phyloP scores from a whole-genome alignment of 2,888 invertebrate species.

The Amphipoea oculea region DNA sequence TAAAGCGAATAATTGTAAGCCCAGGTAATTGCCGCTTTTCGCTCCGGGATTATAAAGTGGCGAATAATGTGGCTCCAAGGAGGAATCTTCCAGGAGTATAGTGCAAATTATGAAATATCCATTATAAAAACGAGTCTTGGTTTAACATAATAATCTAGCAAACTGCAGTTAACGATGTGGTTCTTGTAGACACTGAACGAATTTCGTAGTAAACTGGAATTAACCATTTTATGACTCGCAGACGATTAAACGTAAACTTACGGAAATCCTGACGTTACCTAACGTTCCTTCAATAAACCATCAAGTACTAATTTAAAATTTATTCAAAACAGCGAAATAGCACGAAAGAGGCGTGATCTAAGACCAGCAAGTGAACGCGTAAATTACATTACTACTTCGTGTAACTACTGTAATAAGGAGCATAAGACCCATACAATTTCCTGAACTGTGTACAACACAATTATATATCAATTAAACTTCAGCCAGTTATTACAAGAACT shows the following conservation, averaged over 20 bases:
- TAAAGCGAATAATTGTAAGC: constrained; percentile 77
- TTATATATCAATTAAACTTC: constrained; percentile 72
- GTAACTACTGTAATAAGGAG: constrained; percentile 54
- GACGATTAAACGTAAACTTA: constrained; percentile 13
- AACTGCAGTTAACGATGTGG: constrained; percentile 29
- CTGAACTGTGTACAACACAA: constrained; percentile 63
- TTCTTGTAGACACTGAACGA: constrained; percentile 16
- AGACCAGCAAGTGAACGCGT: constrained; percentile 37
- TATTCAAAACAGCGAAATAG: constrained; percentile 43
- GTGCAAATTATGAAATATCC: constrained; percentile 53
- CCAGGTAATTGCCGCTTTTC: constrained; percentile 75
- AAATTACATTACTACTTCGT: constrained; percentile 53
- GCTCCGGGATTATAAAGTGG: constrained; percentile 73
- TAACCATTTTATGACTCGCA: constrained; percentile 30
- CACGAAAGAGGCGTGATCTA: constrained; percentile 51
- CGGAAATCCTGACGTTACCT: constrained; percentile 38
- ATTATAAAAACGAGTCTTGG: constrained; percentile 50
- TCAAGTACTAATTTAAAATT: constrained; percentile 32
- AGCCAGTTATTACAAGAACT: constrained; percentile 68
- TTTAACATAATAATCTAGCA: constrained; percentile 37
- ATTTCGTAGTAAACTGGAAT: constrained; percentile 16
- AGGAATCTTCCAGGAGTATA: constrained; percentile 45
- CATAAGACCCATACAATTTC: constrained; percentile 55
- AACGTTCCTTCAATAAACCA: constrained; percentile 33
- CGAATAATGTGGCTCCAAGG: constrained; percentile 64